A percentile compares a stretch with the other conserved stretches of the same genome.
These are phyloP conservation scores for Dicranocentrus wangi DNA, from an alignment of 2,888 invertebrate genomes.

Conservation along the genomic window DNA sequence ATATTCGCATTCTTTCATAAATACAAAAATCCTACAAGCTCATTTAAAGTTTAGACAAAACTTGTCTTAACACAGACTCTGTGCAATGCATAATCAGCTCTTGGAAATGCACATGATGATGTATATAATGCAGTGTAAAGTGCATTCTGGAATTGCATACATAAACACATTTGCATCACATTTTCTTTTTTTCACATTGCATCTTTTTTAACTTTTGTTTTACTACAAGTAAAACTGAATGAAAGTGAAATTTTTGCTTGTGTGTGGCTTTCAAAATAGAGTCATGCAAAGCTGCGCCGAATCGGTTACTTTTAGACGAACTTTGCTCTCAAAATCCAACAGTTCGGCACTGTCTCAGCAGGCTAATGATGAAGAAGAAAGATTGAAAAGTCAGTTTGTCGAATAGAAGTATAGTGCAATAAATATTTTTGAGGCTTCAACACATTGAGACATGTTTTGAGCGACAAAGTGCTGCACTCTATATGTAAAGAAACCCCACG, in stretches of 20 bases:
- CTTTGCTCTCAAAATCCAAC: too few relatives aligned
- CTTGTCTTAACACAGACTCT: background rate
- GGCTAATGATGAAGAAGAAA: background rate
- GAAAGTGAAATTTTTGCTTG: background rate
- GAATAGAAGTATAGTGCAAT: background rate
- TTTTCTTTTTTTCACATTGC: background rate
- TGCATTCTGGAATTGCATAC: background rate
- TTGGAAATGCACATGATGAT: background rate
- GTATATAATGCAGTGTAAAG: background rate
- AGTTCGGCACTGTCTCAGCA: too few relatives aligned
- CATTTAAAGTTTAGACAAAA: background rate
- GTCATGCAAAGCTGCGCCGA: too few relatives aligned
- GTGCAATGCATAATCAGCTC: background rate
- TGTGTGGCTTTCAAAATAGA: too few relatives aligned
- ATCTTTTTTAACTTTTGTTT: background rate
- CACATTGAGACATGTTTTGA: background rate
- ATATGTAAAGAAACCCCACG: background rate
- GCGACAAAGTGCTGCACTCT: background rate
- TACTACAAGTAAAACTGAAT: background rate
- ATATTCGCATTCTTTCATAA: too few relatives aligned
- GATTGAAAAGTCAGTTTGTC: constrained; percentile 17
- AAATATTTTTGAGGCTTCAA: background rate
- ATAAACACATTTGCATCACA: background rate
- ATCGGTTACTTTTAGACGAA: too few relatives aligned
- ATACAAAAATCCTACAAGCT: too few relatives aligned